phyloP scores from a whole-genome alignment of 2,888 invertebrate genomes.

The Orchesella flavescens region DNA sequence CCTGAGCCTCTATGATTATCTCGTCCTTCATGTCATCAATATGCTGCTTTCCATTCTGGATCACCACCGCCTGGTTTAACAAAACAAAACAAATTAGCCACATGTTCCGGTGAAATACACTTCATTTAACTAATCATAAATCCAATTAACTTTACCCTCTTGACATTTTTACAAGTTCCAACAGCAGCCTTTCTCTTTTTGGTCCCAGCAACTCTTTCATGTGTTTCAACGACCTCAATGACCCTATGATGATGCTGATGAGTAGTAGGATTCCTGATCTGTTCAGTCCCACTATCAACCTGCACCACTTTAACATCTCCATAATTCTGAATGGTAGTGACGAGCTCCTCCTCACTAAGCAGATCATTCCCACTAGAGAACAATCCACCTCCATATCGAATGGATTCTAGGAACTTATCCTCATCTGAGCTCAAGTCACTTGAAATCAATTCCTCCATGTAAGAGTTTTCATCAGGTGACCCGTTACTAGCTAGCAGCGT shows the following conservation, averaged over 20 bases:
- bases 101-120: neutral
- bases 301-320: constrained; percentile 67
- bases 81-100: neutral
- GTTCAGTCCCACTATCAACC: constrained; percentile 32
- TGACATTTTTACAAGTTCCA: neutral
- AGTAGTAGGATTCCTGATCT: neutral
- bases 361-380: constrained; percentile 6
- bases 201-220: neutral
- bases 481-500: neutral
- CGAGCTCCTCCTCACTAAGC: constrained; percentile 41
- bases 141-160: neutral
- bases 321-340: constrained; percentile 36
- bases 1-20: constrained; percentile 14
- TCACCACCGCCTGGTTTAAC: neutral
- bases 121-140: too few species aligned
- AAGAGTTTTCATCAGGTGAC: constrained; percentile 52
- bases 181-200: neutral
- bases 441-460: constrained; percentile 56
- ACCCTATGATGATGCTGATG: neutral
- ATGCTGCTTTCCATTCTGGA: neutral
- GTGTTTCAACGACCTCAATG: constrained; percentile 10
- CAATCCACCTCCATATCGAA: constrained; percentile 48
- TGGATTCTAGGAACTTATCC: constrained; percentile 70
- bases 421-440: constrained; percentile 51
- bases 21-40: constrained; percentile 4